phyloP scores from a whole-genome alignment of 2,888 invertebrate genomes.

The Cosmorhoe ocellata region DNA sequence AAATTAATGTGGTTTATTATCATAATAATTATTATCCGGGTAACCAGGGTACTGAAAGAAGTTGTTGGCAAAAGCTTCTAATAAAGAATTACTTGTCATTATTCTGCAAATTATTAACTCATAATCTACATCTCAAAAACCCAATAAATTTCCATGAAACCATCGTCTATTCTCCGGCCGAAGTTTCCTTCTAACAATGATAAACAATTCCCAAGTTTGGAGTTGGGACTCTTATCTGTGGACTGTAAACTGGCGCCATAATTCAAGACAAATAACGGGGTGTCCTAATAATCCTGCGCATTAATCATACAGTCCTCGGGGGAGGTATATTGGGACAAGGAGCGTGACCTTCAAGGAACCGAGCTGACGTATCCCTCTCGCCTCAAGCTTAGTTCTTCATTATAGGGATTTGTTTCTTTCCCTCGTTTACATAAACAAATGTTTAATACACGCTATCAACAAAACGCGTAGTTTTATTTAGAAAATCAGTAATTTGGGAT shows the following conservation, averaged over 20 bases:
- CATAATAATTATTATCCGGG: too few relatives aligned
- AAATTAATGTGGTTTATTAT: too few relatives aligned
- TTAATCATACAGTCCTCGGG: constrained; percentile 33
- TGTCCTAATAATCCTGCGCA: constrained; percentile 37
- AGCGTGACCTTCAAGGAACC: constrained; percentile 1
- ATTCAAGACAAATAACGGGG: constrained; percentile 34
- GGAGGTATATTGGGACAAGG: constrained; percentile 9
- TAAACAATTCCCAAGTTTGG: constrained; percentile 23
- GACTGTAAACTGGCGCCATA: constrained; percentile 32
- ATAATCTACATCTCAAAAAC: background rate
- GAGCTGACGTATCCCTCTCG: background rate
- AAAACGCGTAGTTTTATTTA: too few relatives aligned
- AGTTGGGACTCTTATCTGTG: constrained; percentile 33
- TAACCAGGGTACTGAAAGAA: too few relatives aligned
- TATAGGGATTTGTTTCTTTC: too few relatives aligned
- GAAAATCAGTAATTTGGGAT: too few relatives aligned
- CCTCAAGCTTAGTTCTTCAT: too few relatives aligned
- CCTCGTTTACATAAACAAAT: too few relatives aligned
- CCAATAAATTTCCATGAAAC: constrained; percentile 11
- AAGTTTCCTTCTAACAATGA: constrained; percentile 22
- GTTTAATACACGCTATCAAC: too few relatives aligned
- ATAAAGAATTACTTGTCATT: background rate
- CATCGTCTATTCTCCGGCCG: constrained; percentile 1
- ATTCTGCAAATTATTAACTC: background rate
- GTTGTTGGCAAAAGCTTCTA: too few relatives aligned